Evolutionary conservation across 2,113 vertebrate species (phyloP).

Genomic region (Platysternon megacephalum): DNA sequence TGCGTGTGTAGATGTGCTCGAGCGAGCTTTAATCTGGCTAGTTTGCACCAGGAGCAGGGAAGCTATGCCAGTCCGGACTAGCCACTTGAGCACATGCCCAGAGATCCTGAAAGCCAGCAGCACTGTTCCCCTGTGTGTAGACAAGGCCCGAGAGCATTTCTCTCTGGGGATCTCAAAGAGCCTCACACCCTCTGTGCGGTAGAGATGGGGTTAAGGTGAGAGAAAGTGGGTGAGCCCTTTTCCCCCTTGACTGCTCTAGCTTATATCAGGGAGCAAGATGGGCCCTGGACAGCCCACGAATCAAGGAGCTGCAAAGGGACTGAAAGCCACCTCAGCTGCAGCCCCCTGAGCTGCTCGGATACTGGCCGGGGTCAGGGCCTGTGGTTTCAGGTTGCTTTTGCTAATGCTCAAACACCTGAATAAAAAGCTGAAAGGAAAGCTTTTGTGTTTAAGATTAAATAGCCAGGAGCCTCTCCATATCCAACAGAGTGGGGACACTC

Average conservation of each 20-base stretch:
- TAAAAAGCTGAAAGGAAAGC: background rate
- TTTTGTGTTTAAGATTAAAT: background rate
- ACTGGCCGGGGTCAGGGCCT: too few species aligned
- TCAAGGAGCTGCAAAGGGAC: background rate
- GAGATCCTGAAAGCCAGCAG: background rate
- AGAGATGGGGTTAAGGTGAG: background rate
- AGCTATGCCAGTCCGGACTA: too few species aligned
- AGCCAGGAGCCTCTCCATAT: background rate
- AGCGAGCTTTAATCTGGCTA: background rate
- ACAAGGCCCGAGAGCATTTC: background rate
- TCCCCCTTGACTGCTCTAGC: background rate
- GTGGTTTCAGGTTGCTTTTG: background rate
- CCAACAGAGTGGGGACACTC: background rate
- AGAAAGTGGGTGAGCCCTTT: background rate
- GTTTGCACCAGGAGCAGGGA: too few species aligned
- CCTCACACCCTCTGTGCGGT: background rate
- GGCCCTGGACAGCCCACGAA: background rate
- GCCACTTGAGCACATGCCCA: background rate
- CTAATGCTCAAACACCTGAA: background rate
- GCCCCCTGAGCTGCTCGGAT: background rate
- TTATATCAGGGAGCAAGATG: background rate
- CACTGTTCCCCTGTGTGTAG: background rate
- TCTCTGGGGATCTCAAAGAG: background rate
- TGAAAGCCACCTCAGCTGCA: background rate
- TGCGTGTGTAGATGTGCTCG: background rate